phyloP scores from a whole-genome alignment of 1,140 invertebrate species.

The Formica selysi region DNA sequence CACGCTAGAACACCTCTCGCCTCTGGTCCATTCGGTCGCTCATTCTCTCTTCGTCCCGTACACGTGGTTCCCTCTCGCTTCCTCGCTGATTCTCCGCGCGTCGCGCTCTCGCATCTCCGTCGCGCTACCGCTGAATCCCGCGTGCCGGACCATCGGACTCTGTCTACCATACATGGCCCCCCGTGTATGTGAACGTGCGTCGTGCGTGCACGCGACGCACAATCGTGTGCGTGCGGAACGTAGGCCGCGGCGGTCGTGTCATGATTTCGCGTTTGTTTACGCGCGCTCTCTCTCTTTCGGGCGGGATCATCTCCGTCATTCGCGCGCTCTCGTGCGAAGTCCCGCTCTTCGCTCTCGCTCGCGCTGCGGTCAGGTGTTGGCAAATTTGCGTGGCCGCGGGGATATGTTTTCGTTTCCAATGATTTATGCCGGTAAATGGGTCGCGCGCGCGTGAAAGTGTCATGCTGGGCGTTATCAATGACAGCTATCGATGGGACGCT shows the following conservation, averaged over 20 bases:
- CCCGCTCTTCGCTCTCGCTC: slow-evolving; percentile 30
- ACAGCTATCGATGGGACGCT: slow-evolving; percentile 75
- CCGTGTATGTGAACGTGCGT: slow-evolving; percentile 63
- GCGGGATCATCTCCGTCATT: slow-evolving; percentile 63
- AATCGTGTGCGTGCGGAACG: slow-evolving; percentile 70
- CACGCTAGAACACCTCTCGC: slow-evolving; percentile 86
- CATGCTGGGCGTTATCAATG: slow-evolving; percentile 76
- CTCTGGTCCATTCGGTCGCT: slow-evolving; percentile 59
- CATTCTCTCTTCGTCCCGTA: slow-evolving; percentile 37
- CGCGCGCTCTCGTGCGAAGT: slow-evolving; percentile 62
- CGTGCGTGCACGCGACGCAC: slow-evolving; percentile 65
- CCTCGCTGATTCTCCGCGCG: slow-evolving; percentile 61
- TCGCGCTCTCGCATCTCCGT: slow-evolving; percentile 56
- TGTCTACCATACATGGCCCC: slow-evolving; percentile 53
- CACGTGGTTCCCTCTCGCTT: slow-evolving; percentile 67
- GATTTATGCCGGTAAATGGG: slow-evolving; percentile 85
- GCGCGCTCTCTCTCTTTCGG: slow-evolving; percentile 69
- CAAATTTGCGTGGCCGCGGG: slow-evolving; percentile 86
- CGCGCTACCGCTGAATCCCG: slow-evolving; percentile 46
- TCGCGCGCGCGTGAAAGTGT: slow-evolving; percentile 77
- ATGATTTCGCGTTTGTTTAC: slow-evolving; percentile 86
- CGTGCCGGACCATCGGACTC: slow-evolving; percentile 41
- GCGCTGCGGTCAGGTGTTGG: slow-evolving; percentile 84
- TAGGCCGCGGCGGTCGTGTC: slow-evolving; percentile 79
- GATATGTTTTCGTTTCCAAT: slow-evolving; percentile 87